Evolutionary conservation across 1,140 invertebrate genomes (phyloP).

Genomic region (Drosophila mojavensis): DNA sequence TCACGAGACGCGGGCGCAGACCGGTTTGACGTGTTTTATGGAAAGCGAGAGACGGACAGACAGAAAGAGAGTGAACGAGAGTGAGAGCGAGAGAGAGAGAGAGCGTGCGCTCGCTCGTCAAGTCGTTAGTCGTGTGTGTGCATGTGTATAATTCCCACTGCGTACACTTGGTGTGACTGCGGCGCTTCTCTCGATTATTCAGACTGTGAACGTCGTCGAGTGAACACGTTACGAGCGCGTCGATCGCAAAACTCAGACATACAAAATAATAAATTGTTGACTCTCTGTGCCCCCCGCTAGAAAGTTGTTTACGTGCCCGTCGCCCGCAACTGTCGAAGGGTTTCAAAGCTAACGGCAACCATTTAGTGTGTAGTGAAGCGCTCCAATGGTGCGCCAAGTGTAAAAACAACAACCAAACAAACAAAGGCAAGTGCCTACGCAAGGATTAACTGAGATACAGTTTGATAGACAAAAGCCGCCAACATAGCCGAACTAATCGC

Average conservation of each 20-base stretch:
- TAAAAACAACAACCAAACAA: constrained; percentile 8
- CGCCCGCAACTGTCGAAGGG: constrained; percentile 12
- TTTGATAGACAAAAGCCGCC: constrained; percentile 46
- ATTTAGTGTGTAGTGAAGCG: constrained; percentile 49
- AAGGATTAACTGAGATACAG: constrained; percentile 48
- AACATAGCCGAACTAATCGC: constrained; percentile 76
- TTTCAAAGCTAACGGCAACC: constrained; percentile 25
- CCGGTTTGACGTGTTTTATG: constrained; percentile 55
- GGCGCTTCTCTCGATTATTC: constrained; percentile 73
- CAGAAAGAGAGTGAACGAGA: constrained; percentile 13
- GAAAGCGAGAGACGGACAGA: constrained; percentile 25
- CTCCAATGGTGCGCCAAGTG: constrained; percentile 62
- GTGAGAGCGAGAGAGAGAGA: constrained; percentile 1
- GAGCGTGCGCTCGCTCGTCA: background rate
- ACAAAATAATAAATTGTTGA: background rate
- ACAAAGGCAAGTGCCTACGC: constrained; percentile 4
- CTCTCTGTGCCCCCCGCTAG: constrained; percentile 15
- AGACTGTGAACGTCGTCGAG: constrained; percentile 81
- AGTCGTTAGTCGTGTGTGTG: constrained; percentile 11
- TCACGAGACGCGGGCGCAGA: constrained; percentile 17
- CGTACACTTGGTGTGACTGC: constrained; percentile 71
- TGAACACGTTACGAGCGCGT: constrained; percentile 76
- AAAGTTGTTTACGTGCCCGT: constrained; percentile 47
- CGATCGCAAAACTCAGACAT: constrained; percentile 48
- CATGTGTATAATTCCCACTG: constrained; percentile 54